A percentile compares a stretch with the other conserved stretches of the same genome.
phyloP scores from a whole-genome alignment of 2,797 vertebrate genomes.

The Urocyon cinereoargenteus region DNA sequence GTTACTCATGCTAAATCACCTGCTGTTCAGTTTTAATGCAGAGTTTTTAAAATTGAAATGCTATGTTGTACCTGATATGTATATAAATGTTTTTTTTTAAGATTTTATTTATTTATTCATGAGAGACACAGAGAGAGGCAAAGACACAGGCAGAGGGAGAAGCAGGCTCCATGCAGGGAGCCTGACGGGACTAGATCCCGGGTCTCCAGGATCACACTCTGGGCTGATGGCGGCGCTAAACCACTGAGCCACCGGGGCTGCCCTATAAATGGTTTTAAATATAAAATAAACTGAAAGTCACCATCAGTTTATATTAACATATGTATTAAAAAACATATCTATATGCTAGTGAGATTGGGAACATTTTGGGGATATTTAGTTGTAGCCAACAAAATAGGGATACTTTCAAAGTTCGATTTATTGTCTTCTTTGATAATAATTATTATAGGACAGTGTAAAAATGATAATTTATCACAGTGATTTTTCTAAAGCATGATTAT shows the following conservation, averaged over 20 bases:
- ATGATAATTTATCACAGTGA: conserved; percentile 6
- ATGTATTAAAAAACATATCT: neutral
- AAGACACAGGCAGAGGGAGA: too few relatives aligned
- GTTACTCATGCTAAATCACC: conserved; percentile 67
- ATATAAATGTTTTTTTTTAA: conserved; percentile 35
- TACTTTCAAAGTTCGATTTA: conserved; percentile 10
- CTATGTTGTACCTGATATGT: conserved; percentile 46
- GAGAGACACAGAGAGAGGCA: too few relatives aligned
- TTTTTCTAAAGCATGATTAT: conserved; percentile 26
- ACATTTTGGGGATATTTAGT: conserved; percentile 4
- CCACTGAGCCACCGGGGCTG: too few relatives aligned
- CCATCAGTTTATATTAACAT: conserved; percentile 24
- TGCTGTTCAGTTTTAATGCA: conserved; percentile 54
- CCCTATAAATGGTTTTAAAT: conserved; percentile 59
- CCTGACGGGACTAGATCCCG: too few relatives aligned
- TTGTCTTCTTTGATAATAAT: conserved; percentile 38
- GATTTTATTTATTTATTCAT: too few relatives aligned
- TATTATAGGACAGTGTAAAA: neutral
- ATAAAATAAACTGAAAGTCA: conserved; percentile 28
- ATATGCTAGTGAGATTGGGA: neutral
- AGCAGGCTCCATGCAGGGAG: too few relatives aligned
- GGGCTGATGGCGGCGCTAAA: too few relatives aligned
- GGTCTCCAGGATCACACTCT: too few relatives aligned
- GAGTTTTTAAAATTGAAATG: conserved; percentile 46
- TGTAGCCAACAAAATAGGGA: conserved; percentile 13